These are phyloP conservation scores for Cinclus mexicanus DNA, from an alignment of 2,113 vertebrate species.

Conservation along the genomic window DNA sequence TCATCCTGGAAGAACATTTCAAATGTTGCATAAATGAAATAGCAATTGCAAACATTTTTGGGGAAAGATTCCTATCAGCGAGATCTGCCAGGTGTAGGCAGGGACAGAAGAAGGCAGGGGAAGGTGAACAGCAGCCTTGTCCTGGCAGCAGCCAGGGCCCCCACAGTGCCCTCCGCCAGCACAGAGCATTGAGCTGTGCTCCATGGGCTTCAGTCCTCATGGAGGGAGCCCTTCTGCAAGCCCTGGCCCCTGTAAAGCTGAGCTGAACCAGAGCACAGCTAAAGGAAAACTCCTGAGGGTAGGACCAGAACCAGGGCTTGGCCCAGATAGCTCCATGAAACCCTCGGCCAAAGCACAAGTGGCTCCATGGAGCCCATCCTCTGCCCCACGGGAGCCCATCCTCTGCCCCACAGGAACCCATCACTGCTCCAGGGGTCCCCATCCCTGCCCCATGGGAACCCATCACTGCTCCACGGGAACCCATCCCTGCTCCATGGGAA, in stretches of 20 bases:
- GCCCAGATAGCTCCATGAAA: neutral
- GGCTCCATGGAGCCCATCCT: rapidly evolving
- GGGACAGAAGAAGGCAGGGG: too few species aligned
- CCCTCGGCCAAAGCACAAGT: neutral
- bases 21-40: neutral
- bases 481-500: neutral
- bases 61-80: neutral
- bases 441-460: rapidly evolving
- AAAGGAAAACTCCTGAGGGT: neutral
- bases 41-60: neutral
- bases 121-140: neutral
- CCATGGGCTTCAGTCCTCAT: rapidly evolving
- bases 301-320: neutral
- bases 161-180: rapidly evolving
- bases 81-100: neutral
- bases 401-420: neutral
- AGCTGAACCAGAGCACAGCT: neutral
- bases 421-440: neutral
- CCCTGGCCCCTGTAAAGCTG: neutral
- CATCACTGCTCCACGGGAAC: neutral
- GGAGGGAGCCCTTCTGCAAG: neutral
- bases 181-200: rapidly evolving
- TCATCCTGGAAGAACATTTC: neutral
- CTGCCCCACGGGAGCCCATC: neutral
- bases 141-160: neutral